Conservation (phyloP, 2,888 invertebrate species). For the Ormyrus labotus region DNA sequence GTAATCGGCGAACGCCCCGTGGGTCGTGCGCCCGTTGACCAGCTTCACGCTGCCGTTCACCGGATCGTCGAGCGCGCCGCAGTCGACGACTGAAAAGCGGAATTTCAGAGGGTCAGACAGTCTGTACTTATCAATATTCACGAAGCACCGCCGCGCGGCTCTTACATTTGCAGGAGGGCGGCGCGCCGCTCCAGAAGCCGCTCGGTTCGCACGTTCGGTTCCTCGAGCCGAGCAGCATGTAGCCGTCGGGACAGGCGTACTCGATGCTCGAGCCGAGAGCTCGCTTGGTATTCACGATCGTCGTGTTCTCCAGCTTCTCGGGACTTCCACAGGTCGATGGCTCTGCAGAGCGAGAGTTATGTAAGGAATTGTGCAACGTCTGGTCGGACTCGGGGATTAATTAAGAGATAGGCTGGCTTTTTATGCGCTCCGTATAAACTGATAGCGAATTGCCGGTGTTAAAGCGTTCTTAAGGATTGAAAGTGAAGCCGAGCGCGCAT, state of each 20-base stretch:
- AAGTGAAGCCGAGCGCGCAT: too few relatives aligned
- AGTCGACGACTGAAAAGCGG: slow-evolving; percentile 84
- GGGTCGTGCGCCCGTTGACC: slow-evolving; percentile 85
- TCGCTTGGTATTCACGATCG: slow-evolving; percentile 83
- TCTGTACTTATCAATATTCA: neutral
- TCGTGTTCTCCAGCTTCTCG: slow-evolving; percentile 89
- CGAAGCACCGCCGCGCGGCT: neutral
- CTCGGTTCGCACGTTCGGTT: slow-evolving; percentile 83
- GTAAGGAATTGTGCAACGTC: neutral
- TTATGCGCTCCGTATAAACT: too few relatives aligned
- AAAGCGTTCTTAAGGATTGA: too few relatives aligned
- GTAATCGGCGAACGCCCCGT: slow-evolving; percentile 86
- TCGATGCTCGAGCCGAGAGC: slow-evolving; percentile 83
- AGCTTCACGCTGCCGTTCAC: slow-evolving; percentile 85
- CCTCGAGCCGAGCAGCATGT: slow-evolving; percentile 85
- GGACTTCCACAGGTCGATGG: slow-evolving; percentile 93
- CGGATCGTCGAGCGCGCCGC: slow-evolving; percentile 82
- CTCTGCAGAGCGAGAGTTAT: slow-evolving; percentile 73
- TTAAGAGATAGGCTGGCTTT: neutral
- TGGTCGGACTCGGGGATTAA: neutral
- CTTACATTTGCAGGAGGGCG: slow-evolving; percentile 91
- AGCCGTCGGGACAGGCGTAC: slow-evolving; percentile 89
- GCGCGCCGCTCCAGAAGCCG: slow-evolving; percentile 89
- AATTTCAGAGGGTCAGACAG: neutral
- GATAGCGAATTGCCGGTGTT: too few relatives aligned